These are phyloP conservation scores for Plecotus auritus DNA, from an alignment of 2,113 vertebrate genomes.

Conservation along the genomic window DNA sequence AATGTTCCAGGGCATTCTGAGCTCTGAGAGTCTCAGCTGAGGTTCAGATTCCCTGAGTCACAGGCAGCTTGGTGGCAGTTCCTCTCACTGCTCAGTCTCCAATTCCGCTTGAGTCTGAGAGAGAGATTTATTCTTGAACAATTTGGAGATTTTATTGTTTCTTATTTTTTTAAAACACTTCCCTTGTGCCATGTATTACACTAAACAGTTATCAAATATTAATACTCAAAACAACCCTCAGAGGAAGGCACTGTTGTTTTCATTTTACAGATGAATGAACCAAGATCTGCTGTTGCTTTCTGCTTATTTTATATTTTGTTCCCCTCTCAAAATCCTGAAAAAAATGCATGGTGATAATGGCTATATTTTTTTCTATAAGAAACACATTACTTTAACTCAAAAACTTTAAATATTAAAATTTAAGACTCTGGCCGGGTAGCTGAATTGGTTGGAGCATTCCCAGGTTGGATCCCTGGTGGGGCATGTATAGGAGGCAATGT, in stretches of 20 bases:
- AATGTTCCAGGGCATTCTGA: rapidly evolving
- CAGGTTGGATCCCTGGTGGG: too few relatives aligned
- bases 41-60: rapidly evolving
- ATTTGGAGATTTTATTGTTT: background rate
- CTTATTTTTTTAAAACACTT: background rate
- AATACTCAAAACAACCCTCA: background rate
- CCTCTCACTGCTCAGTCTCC: too few relatives aligned
- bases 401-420: background rate
- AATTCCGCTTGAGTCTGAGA: background rate
- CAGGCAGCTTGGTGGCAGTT: rapidly evolving
- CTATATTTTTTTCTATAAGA: background rate
- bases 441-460: too few relatives aligned
- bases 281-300: rapidly evolving
- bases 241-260: rapidly evolving
- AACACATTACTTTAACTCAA: background rate
- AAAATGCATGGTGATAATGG: rapidly evolving
- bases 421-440: too few relatives aligned
- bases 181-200: background rate
- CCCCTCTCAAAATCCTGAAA: background rate
- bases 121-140: too few relatives aligned
- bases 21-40: too few relatives aligned
- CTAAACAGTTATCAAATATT: background rate
- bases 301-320: background rate
- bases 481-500: too few relatives aligned
- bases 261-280: background rate